Conservation (phyloP, 2,888 invertebrate species). For the Nomada goodeniana region DNA sequence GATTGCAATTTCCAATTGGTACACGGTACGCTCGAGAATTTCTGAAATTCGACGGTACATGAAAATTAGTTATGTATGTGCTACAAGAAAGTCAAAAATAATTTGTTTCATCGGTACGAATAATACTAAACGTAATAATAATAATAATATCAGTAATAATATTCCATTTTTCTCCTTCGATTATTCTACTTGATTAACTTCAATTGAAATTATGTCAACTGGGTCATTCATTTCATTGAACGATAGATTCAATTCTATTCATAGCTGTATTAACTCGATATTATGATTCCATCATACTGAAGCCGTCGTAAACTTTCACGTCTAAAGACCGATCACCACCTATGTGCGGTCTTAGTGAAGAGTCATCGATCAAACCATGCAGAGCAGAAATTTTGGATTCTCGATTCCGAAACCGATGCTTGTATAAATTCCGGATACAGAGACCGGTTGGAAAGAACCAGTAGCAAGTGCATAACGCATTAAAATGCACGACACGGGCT, state of each 20-base stretch:
- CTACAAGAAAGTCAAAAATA: too few species aligned
- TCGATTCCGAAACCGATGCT: neutral
- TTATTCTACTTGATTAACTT: neutral
- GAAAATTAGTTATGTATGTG: too few species aligned
- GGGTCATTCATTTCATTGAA: neutral
- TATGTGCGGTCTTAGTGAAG: neutral
- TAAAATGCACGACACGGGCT: neutral
- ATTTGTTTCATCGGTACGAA: too few species aligned
- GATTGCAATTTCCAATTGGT: slow-evolving; percentile 8
- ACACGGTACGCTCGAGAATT: too few species aligned
- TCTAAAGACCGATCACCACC: slow-evolving; percentile 12
- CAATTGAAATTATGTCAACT: neutral
- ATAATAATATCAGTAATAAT: too few species aligned
- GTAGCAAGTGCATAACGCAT: neutral
- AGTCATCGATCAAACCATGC: slow-evolving; percentile 14
- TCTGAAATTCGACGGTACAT: too few species aligned
- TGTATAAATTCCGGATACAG: slow-evolving; percentile 1
- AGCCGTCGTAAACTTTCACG: slow-evolving; percentile 16
- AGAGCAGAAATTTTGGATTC: neutral
- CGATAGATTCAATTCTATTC: slow-evolving; percentile 12
- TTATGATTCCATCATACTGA: neutral
- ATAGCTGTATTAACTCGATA: slow-evolving; percentile 16
- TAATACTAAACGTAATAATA: too few species aligned
- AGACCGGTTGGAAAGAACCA: neutral
- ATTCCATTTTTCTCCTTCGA: neutral